Percentiles rank a stretch among this genome's conserved stretches.
These are phyloP conservation scores for Orgyia antiqua DNA, from an alignment of 2,888 invertebrate species.

Conservation along the genomic window DNA sequence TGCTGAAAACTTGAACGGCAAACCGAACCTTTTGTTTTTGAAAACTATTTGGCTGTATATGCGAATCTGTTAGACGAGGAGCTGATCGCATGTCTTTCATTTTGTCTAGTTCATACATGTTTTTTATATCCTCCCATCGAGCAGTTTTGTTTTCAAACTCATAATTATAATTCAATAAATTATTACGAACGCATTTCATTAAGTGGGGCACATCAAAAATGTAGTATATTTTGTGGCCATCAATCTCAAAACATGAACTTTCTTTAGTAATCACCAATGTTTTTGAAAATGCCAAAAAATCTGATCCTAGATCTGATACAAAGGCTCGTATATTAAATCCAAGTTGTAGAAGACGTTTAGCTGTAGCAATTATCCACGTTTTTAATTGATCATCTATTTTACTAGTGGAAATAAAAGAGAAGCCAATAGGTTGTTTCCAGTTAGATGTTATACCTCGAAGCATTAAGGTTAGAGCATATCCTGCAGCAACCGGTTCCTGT, in stretches of 20 bases:
- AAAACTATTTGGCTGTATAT: constrained; percentile 4
- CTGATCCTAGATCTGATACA: constrained; percentile 4
- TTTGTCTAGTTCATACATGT: constrained; percentile 4
- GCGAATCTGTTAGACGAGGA: constrained; percentile 5
- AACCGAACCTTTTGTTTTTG: constrained; percentile 6
- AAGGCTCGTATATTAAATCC: constrained; percentile 10
- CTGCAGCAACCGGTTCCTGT: background rate
- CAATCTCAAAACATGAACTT: background rate
- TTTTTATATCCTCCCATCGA: constrained; percentile 5
- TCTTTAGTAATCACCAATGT: background rate
- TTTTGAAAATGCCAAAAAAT: constrained; percentile 1
- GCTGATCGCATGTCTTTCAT: constrained; percentile 3
- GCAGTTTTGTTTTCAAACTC: background rate
- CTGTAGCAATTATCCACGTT: constrained; percentile 2
- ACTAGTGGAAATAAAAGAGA: constrained; percentile 5
- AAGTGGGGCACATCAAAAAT: constrained; percentile 9
- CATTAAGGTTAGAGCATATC: constrained; percentile 2
- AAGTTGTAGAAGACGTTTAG: constrained; percentile 2
- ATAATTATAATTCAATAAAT: background rate
- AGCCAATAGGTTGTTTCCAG: constrained; percentile 8
- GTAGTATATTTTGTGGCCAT: constrained; percentile 6
- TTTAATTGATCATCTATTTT: constrained; percentile 6
- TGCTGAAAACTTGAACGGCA: constrained; percentile 6
- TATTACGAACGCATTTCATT: constrained; percentile 6
- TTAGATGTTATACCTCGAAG: constrained; percentile 5